These are phyloP conservation scores for Triplophysa yarkandensis DNA, from an alignment of 2,797 vertebrate genomes.

Conservation along the genomic window DNA sequence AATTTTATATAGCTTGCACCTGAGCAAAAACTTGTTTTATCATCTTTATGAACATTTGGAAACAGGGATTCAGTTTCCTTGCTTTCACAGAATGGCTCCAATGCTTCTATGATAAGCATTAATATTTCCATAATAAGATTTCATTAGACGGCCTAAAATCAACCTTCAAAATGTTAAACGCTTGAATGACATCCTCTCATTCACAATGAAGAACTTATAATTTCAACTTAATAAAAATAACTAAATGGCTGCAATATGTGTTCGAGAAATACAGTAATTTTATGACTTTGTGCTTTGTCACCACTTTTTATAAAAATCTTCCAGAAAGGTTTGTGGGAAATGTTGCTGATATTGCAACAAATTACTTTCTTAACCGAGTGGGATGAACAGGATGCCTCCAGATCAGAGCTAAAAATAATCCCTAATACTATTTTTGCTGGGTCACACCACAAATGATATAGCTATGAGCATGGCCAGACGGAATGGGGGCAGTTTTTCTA, in stretches of 20 bases:
- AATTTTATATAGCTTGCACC: too few relatives aligned
- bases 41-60: too few relatives aligned
- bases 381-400: conserved; percentile 56
- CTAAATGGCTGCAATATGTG: background rate
- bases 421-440: conserved; percentile 63
- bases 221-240: background rate
- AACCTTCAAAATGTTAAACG: conserved; percentile 20
- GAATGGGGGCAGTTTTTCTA: too few relatives aligned
- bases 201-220: background rate
- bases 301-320: background rate
- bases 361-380: conserved; percentile 44
- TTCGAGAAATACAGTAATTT: background rate
- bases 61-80: background rate
- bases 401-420: conserved; percentile 72
- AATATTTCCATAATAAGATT: conserved; percentile 13
- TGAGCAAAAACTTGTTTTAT: too few relatives aligned
- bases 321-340: conserved; percentile 9
- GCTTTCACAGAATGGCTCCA: background rate
- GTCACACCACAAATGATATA: conserved; percentile 28
- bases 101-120: background rate
- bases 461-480: too few relatives aligned
- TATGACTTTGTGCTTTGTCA: background rate
- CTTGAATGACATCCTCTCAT: conserved; percentile 4
- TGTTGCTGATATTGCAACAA: conserved; percentile 33
- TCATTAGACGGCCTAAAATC: background rate